Conservation (phyloP, 2,888 invertebrate species). For the Yponomeuta sedellus region DNA sequence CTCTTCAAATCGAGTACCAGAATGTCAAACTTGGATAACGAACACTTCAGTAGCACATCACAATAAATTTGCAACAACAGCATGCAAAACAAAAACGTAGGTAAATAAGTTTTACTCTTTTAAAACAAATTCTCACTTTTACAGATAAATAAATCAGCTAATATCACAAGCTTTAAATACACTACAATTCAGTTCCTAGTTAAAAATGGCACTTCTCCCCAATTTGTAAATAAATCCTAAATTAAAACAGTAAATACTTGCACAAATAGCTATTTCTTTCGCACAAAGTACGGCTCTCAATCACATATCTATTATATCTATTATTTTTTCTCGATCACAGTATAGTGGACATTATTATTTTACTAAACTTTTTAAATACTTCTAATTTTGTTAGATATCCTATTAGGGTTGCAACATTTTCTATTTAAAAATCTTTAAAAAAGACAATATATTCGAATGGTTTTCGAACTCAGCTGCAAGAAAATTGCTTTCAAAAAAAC, state of each 20-base stretch:
- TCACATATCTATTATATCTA: too few species aligned
- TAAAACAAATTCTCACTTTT: background rate
- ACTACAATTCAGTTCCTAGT: background rate
- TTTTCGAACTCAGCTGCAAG: too few species aligned
- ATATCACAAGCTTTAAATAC: slow-evolving; percentile 7
- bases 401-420: background rate
- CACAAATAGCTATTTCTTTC: too few species aligned
- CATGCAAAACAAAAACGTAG: background rate
- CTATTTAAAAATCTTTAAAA: background rate
- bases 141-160: background rate
- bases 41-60: background rate
- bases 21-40: background rate
- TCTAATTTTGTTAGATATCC: background rate
- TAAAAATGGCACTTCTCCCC: background rate
- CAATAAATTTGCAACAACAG: background rate
- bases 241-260: too few species aligned
- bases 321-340: background rate
- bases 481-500: too few species aligned
- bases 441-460: too few species aligned
- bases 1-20: background rate
- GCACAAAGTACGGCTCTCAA: too few species aligned
- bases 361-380: background rate
- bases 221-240: background rate
- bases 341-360: background rate
- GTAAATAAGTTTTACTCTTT: background rate